Base-by-base conservation (phyloP, 1,140 invertebrate species). In the Procambarus virginalis region DNA sequence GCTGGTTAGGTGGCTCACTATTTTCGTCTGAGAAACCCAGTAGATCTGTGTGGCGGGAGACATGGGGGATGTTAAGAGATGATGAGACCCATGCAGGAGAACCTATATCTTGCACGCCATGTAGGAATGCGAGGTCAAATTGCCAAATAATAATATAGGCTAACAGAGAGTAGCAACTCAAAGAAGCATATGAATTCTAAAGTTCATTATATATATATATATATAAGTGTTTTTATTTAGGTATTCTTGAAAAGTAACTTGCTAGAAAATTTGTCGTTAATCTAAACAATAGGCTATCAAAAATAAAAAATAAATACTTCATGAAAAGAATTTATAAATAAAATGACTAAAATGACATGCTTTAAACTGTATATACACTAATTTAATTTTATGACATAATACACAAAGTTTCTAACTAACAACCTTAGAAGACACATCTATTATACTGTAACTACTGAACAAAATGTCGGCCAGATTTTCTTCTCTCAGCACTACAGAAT, bases 21-120 rank as follows among this genome's bases (percentile, higher is more conserved):
- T 70, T 84, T 46, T 70, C 64, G 82, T 73, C 64, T 70, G 82
- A 84, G 60, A 84, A 84, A 84, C 64, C 82, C 82, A 84, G 82
- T 49, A 84, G 64, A 84, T 84, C 82, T 84, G 82, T 84, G 82
- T 70, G 82, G 68, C 68, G 82, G 34, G 68, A 84, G 82, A 84
- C 68, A 84, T 84, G 64, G 64, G 68, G 60, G 68, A 73, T 49
- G 73, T 49, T 75, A 73, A 49, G 82, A 84, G 48, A 48, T 80
- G 49, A 73, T 73, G 34, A 34, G 34, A 73, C 55, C 49, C 78
- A 80, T 46, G 55, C 49, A 80, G 55, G 49, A 80, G 49, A 22
- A 20, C 78, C 77, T 34, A 8, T 73, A 34, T 14, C 22, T 20
- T 20, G 22, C 68, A 73, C 5, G 34, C 10, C 68, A 73, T 34